Base-by-base conservation (phyloP, 2,113 vertebrate species). In the Stictonetta naevosa region DNA sequence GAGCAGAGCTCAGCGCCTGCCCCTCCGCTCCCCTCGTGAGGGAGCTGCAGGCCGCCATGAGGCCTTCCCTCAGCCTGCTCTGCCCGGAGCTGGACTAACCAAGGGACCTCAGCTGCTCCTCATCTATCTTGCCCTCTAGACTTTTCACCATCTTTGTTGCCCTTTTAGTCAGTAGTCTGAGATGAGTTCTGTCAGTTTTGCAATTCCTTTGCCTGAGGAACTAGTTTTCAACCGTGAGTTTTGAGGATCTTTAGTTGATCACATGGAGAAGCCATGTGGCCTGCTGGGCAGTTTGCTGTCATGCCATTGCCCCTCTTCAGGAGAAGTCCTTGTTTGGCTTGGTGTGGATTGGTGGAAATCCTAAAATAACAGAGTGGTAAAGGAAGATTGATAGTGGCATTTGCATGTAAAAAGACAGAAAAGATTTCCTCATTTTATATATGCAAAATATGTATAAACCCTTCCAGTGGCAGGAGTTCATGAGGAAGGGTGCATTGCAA, bases 221-320 rank as follows among this genome's bases (percentile, higher is more conserved):
- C 38, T 80, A 4, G 53, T 28, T 71, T 90, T 74, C 76, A 81
- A 40, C 40, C 36, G 9, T 44, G 63, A 64, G 6, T 28, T 93
- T 84, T 44, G 33, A n/a, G 62, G 29, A n/a, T 25, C 46, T 48
- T 48, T 48, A 48, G 18, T 46, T 83, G 67, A 68, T 94, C 12
- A 48, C 6, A 2, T 18, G 23, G 21, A 2, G 2, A 56, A 12
- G 55, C 71, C 20, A 1, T 2, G 0, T 16, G 40, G 33, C 34
- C 21, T 72, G 10, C 56, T 78, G 31, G 72, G 34, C 21, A 44
- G 31, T 67, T 88, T 60, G 46, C 11, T 69, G 4, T 83, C 1
- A 0, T 55, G 21, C 38, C 14, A 4, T 77, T 88, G 34, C 28
- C 46, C 34, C 5, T 68, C 48, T 86, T 84, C 16, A 58, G 21